Evolutionary conservation across 2,888 invertebrate species (phyloP), one percentile per base, ranked within the genome.

Genomic region (Lasioglossum leucozonium): DNA sequence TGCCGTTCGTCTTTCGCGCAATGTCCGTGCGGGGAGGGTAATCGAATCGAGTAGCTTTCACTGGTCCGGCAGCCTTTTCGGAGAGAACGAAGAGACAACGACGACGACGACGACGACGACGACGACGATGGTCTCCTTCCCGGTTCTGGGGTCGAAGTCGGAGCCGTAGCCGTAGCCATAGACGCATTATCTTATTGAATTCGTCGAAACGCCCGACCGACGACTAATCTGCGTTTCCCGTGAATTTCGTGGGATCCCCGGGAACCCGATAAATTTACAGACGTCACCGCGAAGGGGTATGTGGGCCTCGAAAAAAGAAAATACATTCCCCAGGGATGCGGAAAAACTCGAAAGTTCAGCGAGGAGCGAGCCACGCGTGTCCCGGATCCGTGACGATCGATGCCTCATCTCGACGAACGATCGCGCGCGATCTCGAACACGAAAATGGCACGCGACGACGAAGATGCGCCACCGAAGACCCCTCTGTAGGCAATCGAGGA

Each of bases 151-250:
- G 51, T 4, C 10, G 51, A 10, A 55, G n/a, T 51, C 51, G n/a
- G 16, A 47, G 18, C 18, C 22, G 22, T 26, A 40, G 16, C n/a
- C 42, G 10, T 44, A 16, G 62, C 47, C 47, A 2, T n/a, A 22
- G 26, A 67, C 30, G 44, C 71, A 69, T 55, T 58, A 81, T 62
- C 81, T 81, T 77, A 77, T 55, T 62, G 76, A 77, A 77, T 77
- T n/a, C 42, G 55, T 5, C 26, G 44, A 22, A 13, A 44, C 47
- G 44, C 37, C 47, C 55, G 37, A 72, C 44, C n/a, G 26, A 62
- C 26, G 76, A 44, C 77, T 71, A 58, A 55, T 77, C 51, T 37
- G 30, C 47, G 47, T 26, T 51, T 34, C 30, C 34, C 72, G 0
- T 18, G 30, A 72, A 30, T 1, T 44, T 44, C 44, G 22, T 44